Percentiles rank a stretch among this genome's conserved stretches.
phyloP scores from a whole-genome alignment of 1,140 invertebrate genomes.

The Maniola jurtina region DNA sequence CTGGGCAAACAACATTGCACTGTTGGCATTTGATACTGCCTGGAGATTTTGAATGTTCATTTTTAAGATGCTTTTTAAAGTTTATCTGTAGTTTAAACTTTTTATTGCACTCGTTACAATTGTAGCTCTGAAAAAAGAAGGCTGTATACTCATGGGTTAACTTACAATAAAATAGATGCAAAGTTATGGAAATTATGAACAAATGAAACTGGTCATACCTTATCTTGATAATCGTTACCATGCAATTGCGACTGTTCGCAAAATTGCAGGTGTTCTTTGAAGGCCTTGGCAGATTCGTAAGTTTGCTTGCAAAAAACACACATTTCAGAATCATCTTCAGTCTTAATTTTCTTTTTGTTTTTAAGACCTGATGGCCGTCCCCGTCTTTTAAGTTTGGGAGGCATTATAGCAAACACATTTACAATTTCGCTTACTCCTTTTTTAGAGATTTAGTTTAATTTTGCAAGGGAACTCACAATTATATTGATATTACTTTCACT shows the following conservation, averaged over 20 bases:
- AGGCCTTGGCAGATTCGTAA: conserved; percentile 18
- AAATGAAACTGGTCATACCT: neutral
- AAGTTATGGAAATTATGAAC: neutral
- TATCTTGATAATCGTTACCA: neutral
- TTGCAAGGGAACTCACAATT: conserved; percentile 41
- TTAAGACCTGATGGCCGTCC: conserved; percentile 47
- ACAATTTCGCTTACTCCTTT: conserved; percentile 34
- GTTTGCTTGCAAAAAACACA: conserved; percentile 11
- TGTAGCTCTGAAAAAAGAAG: conserved; percentile 37
- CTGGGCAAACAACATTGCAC: conserved; percentile 54
- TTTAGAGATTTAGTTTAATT: conserved; percentile 23
- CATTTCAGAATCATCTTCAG: conserved; percentile 24
- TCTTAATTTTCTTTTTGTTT: conserved; percentile 40
- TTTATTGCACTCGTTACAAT: conserved; percentile 59
- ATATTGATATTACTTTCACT: conserved; percentile 72
- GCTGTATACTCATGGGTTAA: neutral
- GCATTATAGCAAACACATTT: conserved; percentile 43
- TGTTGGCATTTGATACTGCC: conserved; percentile 52
- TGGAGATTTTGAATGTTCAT: conserved; percentile 58
- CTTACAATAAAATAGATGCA: neutral
- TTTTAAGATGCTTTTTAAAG: conserved; percentile 44
- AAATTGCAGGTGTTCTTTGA: conserved; percentile 10
- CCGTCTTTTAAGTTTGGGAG: conserved; percentile 48
- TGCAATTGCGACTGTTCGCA: conserved; percentile 5
- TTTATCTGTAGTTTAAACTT: conserved; percentile 59